These are phyloP conservation scores for Xylota segnis DNA, from an alignment of 2,888 invertebrate species.

Conservation along the genomic window DNA sequence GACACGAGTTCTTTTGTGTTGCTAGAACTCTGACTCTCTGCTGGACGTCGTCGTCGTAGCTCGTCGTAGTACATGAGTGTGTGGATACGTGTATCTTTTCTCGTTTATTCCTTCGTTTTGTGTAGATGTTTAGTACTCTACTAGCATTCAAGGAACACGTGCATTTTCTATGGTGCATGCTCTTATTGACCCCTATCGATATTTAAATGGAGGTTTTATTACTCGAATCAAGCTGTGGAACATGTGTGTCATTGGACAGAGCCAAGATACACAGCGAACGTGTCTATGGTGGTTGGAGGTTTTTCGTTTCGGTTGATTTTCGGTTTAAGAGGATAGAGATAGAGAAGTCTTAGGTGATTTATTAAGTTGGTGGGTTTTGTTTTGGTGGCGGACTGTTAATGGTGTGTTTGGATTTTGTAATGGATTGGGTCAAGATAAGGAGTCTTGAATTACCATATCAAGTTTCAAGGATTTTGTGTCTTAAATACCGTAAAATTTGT, in stretches of 20 bases:
- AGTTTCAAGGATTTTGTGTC: slow-evolving; percentile 62
- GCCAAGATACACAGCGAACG: neutral
- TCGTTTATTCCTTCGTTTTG: slow-evolving; percentile 45
- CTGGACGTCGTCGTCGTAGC: neutral
- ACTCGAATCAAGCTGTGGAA: slow-evolving; percentile 64
- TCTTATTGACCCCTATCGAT: slow-evolving; percentile 75
- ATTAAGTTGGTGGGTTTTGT: slow-evolving; percentile 48
- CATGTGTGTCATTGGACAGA: slow-evolving; percentile 63
- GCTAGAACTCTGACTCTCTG: slow-evolving; percentile 29
- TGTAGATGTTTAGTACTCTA: slow-evolving; percentile 9
- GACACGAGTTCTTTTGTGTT: slow-evolving; percentile 75
- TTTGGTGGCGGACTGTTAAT: slow-evolving; percentile 35
- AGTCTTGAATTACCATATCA: slow-evolving; percentile 53
- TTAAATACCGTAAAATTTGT: slow-evolving; percentile 49
- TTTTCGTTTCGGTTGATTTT: slow-evolving; percentile 8
- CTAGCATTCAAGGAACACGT: slow-evolving; percentile 72
- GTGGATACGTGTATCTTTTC: slow-evolving; percentile 53
- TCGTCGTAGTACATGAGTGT: slow-evolving; percentile 14
- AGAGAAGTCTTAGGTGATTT: slow-evolving; percentile 53
- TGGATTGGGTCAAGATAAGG: slow-evolving; percentile 61
- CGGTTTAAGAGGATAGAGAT: slow-evolving; percentile 29
- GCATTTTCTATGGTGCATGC: slow-evolving; percentile 73
- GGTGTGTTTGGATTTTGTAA: slow-evolving; percentile 17
- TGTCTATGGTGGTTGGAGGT: neutral
- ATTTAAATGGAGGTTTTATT: slow-evolving; percentile 70